Percentiles rank a stretch among this genome's conserved stretches.
phyloP scores from a whole-genome alignment of 2,888 invertebrate species.

The Unio delphinus region DNA sequence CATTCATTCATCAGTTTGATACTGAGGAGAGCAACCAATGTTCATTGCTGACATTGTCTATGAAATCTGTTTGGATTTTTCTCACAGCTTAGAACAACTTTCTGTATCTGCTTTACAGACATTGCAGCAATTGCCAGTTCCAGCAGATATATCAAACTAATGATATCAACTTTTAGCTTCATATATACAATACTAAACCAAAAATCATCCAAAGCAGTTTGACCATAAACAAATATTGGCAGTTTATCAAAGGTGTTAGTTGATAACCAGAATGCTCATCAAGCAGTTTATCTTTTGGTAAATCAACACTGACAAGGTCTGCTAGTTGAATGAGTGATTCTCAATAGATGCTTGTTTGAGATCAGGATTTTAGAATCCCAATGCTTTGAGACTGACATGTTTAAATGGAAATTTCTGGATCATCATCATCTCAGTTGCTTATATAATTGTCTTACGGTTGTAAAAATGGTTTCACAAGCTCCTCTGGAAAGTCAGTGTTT shows the following conservation, averaged over 20 bases:
- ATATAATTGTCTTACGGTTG: not conserved
- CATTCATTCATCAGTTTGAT: constrained; percentile 6
- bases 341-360: too few relatives aligned
- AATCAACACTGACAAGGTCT: not conserved
- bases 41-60: constrained; percentile 10
- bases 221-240: constrained; percentile 1
- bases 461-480: not conserved
- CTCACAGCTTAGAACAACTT: constrained; percentile 16
- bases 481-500: constrained; percentile 6
- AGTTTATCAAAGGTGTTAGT: constrained; percentile 6
- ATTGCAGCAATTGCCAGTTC: constrained; percentile 6
- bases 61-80: constrained; percentile 20
- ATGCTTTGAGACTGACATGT: not conserved
- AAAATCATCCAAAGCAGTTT: constrained; percentile 5
- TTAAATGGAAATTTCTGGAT: constrained; percentile 10
- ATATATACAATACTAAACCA: constrained; percentile 6
- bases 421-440: constrained; percentile 7
- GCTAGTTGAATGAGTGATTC: too few relatives aligned
- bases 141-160: constrained; percentile 7
- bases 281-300: not conserved
- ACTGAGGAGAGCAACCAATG: constrained; percentile 10
- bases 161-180: constrained; percentile 2
- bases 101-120: constrained; percentile 18
- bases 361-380: not conserved
- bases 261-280: constrained; percentile 12